Conservation (phyloP, 2,888 invertebrate genomes). For the Platerodrilus igneus region DNA sequence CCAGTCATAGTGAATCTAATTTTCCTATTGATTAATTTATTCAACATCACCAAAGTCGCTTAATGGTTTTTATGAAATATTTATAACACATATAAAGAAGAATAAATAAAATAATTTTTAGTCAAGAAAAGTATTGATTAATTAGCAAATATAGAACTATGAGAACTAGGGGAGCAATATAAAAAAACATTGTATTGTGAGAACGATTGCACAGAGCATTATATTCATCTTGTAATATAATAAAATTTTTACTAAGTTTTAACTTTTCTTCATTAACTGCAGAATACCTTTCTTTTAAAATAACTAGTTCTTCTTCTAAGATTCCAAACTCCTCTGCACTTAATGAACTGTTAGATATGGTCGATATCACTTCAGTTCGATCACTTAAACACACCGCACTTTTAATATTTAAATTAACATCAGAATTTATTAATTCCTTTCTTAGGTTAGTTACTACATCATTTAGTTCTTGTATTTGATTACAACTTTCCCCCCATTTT, state of each 20-base stretch:
- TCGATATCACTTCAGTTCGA: slow-evolving; percentile 39
- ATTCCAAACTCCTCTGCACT: slow-evolving; percentile 54
- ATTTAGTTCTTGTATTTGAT: slow-evolving; percentile 20
- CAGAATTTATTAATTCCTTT: slow-evolving; percentile 12
- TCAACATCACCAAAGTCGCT: slow-evolving; percentile 26
- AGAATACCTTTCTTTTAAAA: slow-evolving; percentile 69
- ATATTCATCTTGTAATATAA: slow-evolving; percentile 56
- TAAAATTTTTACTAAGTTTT: slow-evolving; percentile 57
- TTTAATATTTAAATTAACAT: slow-evolving; percentile 12
- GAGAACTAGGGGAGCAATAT: slow-evolving; percentile 56
- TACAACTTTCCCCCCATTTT: slow-evolving; percentile 27
- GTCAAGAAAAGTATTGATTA: slow-evolving; percentile 59
- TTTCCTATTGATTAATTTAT: slow-evolving; percentile 9
- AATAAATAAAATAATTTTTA: slow-evolving; percentile 51
- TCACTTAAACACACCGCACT: too few species aligned
- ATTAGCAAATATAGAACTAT: slow-evolving; percentile 59
- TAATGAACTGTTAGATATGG: slow-evolving; percentile 36
- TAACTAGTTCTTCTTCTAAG: slow-evolving; percentile 68
- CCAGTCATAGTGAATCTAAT: too few species aligned
- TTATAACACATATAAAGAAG: slow-evolving; percentile 45
- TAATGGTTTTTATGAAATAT: slow-evolving; percentile 44
- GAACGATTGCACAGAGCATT: slow-evolving; percentile 55
- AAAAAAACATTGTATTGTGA: slow-evolving; percentile 56
- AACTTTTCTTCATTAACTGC: slow-evolving; percentile 60
- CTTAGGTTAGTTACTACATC: slow-evolving; percentile 15